These are phyloP conservation scores for Pomatorhinus ruficollis DNA, from an alignment of 2,113 vertebrate genomes.

Conservation along the genomic window DNA sequence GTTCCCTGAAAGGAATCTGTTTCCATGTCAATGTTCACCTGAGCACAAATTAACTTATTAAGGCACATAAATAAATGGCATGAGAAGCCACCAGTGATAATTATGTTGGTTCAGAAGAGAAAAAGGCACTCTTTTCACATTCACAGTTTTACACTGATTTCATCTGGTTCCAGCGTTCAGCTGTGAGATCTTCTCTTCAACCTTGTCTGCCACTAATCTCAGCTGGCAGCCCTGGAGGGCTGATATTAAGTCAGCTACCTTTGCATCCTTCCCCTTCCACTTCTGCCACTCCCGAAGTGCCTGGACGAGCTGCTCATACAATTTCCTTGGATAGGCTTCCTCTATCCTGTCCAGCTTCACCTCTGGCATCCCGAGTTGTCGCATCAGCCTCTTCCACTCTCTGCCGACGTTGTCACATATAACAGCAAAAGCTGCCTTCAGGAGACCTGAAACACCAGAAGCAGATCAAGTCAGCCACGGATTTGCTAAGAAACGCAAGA, in stretches of 20 bases:
- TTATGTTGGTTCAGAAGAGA: background rate
- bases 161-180: background rate
- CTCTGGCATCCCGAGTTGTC: conserved; percentile 75
- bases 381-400: conserved; percentile 78
- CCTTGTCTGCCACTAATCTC: conserved; percentile 82
- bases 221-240: conserved; percentile 74
- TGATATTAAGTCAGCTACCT: conserved; percentile 59
- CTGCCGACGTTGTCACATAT: conserved; percentile 73
- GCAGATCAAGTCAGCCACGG: background rate
- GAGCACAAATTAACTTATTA: background rate
- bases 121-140: background rate
- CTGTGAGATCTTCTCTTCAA: conserved; percentile 44
- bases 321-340: conserved; percentile 32
- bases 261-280: conserved; percentile 48
- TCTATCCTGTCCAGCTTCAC: conserved; percentile 73
- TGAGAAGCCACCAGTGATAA: background rate
- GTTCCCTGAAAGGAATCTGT: background rate
- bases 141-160: background rate
- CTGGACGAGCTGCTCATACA: conserved; percentile 75
- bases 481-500: background rate
- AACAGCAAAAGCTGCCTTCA: conserved; percentile 66
- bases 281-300: conserved; percentile 80
- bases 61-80: background rate
- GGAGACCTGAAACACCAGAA: conserved; percentile 68
- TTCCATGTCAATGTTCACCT: background rate